phyloP scores from a whole-genome alignment of 2,888 invertebrate genomes.

The Agriopis aurantiaria region DNA sequence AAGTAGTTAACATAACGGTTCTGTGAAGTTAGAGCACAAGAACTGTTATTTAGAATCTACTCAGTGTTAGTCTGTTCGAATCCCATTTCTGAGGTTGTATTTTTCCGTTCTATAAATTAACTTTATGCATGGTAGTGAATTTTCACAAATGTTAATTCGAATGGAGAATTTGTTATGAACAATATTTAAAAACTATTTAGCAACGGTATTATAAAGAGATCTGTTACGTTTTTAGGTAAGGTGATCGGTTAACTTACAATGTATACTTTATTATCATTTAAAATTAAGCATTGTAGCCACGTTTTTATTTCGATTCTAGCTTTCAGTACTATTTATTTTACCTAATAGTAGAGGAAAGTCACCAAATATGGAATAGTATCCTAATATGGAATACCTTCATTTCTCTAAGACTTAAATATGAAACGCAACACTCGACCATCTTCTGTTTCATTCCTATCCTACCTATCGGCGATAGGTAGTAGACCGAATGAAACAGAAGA shows the following conservation, averaged over 20 bases:
- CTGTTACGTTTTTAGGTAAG: conserved; percentile 43
- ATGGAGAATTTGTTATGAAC: neutral
- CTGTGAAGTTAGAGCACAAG: neutral
- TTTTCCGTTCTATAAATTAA: neutral
- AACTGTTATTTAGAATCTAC: neutral
- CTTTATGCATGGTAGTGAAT: neutral
- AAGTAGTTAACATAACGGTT: neutral
- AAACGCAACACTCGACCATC: no score
- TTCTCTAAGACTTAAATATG: no score
- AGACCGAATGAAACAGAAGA: no score
- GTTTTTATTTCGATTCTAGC: conserved; percentile 21
- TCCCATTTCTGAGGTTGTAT: conserved; percentile 1
- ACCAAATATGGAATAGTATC: no score
- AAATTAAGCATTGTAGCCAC: conserved; percentile 23
- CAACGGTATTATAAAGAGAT: conserved; percentile 37
- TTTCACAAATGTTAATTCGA: conserved; percentile 5
- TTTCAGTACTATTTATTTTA: conserved; percentile 23
- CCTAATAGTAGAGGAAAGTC: no score
- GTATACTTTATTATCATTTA: conserved; percentile 25
- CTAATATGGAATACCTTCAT: no score
- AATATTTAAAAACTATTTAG: conserved; percentile 20
- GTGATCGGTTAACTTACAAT: conserved; percentile 41
- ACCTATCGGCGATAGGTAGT: no score
- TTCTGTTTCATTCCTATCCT: no score
- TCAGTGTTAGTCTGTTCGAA: neutral